Base-by-base conservation (phyloP, 2,797 vertebrate species). In the Xiphorhynchus erythropygius region DNA sequence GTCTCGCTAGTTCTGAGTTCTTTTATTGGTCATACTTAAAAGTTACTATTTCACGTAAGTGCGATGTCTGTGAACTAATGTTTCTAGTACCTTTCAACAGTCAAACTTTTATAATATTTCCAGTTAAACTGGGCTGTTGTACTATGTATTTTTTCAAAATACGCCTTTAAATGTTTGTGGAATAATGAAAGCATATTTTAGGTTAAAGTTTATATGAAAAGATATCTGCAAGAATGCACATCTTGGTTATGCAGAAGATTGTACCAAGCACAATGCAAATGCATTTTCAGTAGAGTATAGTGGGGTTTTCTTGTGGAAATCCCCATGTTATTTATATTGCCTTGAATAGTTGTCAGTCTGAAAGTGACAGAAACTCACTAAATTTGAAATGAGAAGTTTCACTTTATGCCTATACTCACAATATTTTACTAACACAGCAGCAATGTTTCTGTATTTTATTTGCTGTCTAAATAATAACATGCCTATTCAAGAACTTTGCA, bases 381-480 rank as follows among this genome's bases (percentile, higher is more conserved):
- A 33, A 7, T 88, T 89, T 92, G 65, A 95, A 97, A 64, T 76
- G 90, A 94, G 90, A 97, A 95, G 81, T 91, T 64, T 76, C 77
- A 56, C 59, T 82, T 86, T 90, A 18, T 82, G 53, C 52, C 42
- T 49, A 21, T 85, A 39, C 16, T 75, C 65, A 28, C 0, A 6
- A 5, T 21, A 35, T 73, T 86, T 90, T 84, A 30, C 57, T 83
- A 60, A 68, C 17, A 23, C n/a, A 50, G 6, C 13, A 81, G 18
- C 46, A 44, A 4, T n/a, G 15, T 57, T 80, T 59, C 60, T 53
- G 0, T 42, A 28, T 74, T 76, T 65, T 67, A 52, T 59, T 94
- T 91, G 18, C 60, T 78, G 9, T 69, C 57, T 87, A n/a, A 84
- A 67, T 62, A 69, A 23, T n/a, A 52, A 16, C 14, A 7, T 50